Base-by-base conservation (phyloP, 2,888 invertebrate genomes). In the Tenthredo mesomela region DNA sequence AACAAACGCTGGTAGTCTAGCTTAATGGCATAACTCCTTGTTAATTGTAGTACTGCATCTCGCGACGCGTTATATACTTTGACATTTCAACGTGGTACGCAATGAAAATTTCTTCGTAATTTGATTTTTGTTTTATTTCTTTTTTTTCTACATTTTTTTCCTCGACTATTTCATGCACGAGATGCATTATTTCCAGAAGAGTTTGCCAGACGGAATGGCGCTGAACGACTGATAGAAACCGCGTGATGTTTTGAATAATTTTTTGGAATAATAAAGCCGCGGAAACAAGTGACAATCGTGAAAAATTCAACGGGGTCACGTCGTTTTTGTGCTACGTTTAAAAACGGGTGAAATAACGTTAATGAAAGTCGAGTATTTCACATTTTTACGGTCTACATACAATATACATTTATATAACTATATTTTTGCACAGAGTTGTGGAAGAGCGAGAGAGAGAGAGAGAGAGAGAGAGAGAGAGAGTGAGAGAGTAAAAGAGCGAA, bases 11-110 rank as follows among this genome's bases (percentile, higher is more conserved):
- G 21, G 40, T 40, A 40, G 61, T 78, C 37, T 58, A 61, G 61
- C 61, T 58, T 40, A 80, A 80, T n/a, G 80, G 58, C 61, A 80
- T 61, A 61, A 80, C 61, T 80, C 80, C 80, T 80, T 61, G 80
- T n/a, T 80, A 80, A 80, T 80, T 80, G 58, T 78, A 61, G 40
- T 9, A 37, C 29, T 50, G 77, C 54, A 50, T 77, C 50, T 54
- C 54, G 29, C 29, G 7, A 10, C 18, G 25, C 54, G 25, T 29
- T 77, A 33, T 54, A 37, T 40, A 40, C 40, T 58, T 58, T 61
- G n/a, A 50, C 29, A 37, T 33, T 78, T 58, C 40, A 21, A 40
- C 33, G 54, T 29, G 54, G 29, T 33, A 29, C 25, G 15, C 54
- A 15, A 54, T 54, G 25, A 54, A 50, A 77, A 77, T 33, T 40